Evolutionary conservation across 2,888 invertebrate species (phyloP).

Genomic region (Heliconius charithonia): DNA sequence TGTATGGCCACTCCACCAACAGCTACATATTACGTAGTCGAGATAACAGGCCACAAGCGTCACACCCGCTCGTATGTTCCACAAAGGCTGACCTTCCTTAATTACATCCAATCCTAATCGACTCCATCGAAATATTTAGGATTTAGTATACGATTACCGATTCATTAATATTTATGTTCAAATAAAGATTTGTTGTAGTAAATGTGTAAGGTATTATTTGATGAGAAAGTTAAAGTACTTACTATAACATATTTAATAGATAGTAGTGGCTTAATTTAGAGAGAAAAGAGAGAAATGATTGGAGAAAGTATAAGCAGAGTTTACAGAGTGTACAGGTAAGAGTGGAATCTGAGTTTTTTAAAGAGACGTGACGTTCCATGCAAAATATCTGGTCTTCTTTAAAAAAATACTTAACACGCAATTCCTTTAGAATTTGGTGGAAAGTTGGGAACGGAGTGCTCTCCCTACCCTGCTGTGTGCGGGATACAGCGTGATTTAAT

Average conservation of each 20-base stretch:
- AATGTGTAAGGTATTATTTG: not conserved
- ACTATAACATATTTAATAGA: not conserved
- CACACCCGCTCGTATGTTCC: constrained; percentile 27
- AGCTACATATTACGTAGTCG: constrained; percentile 28
- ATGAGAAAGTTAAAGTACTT: not conserved
- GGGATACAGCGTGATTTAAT: too few species aligned
- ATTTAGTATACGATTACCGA: constrained; percentile 16
- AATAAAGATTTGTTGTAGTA: not conserved
- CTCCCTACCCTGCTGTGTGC: too few species aligned
- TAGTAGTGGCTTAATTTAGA: not conserved
- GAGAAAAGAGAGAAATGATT: too few species aligned
- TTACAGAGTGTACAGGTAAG: not conserved
- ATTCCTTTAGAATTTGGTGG: too few species aligned
- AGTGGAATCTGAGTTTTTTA: not conserved
- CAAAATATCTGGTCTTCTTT: too few species aligned
- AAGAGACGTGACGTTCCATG: not conserved
- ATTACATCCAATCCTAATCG: constrained; percentile 34
- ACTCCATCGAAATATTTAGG: constrained; percentile 21
- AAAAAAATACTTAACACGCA: too few species aligned
- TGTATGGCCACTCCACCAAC: constrained; percentile 15
- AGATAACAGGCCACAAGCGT: constrained; percentile 38
- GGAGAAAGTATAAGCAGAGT: not conserved
- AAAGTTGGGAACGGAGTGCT: too few species aligned
- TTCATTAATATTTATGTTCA: constrained; percentile 18
- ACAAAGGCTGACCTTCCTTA: constrained; percentile 40